Conservation (phyloP, 1,140 invertebrate species). For the Pomacea maculata region DNA sequence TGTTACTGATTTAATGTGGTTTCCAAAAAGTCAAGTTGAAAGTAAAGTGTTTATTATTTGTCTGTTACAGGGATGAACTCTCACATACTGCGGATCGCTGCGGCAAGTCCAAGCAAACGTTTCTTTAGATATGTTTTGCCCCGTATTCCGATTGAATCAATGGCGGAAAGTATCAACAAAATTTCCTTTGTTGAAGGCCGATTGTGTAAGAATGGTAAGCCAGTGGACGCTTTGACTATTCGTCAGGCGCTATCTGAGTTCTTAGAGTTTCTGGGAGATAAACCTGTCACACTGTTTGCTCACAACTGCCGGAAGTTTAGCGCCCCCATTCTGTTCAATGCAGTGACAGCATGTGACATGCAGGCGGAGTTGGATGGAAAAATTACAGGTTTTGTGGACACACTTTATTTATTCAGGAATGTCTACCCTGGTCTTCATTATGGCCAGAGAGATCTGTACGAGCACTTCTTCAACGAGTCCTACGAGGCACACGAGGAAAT, state of each 20-base stretch:
- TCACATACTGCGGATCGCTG: too few species aligned
- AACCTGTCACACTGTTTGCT: background rate
- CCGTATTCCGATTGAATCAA: background rate
- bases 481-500: background rate
- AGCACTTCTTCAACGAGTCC: background rate
- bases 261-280: conserved; percentile 4
- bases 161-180: background rate
- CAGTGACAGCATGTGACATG: background rate
- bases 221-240: background rate
- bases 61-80: too few species aligned
- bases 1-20: too few species aligned
- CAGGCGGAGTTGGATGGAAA: background rate
- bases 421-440: background rate
- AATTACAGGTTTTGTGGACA: conserved; percentile 8
- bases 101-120: too few species aligned
- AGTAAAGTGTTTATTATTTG: too few species aligned
- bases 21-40: too few species aligned
- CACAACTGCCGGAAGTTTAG: conserved; percentile 7
- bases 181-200: background rate
- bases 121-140: background rate
- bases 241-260: background rate
- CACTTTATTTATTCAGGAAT: background rate
- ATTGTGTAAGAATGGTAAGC: background rate
- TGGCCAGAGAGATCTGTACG: background rate
- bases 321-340: conserved; percentile 1